A percentile compares a stretch with the other conserved stretches of the same genome.
These are phyloP conservation scores for Caenorhabditis virilis DNA, from an alignment of 2,888 invertebrate genomes.

Conservation along the genomic window DNA sequence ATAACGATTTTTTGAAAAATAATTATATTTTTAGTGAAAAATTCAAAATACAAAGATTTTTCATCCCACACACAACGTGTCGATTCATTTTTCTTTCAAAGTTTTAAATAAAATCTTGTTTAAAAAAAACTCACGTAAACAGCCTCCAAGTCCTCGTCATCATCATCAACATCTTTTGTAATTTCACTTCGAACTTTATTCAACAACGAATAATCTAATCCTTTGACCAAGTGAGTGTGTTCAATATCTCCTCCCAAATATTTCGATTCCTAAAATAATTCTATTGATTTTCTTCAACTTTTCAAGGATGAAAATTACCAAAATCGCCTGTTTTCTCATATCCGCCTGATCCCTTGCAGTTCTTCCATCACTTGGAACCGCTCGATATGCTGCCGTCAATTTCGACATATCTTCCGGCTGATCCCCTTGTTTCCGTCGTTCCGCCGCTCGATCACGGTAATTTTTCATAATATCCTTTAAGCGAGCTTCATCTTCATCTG, in stretches of 20 bases:
- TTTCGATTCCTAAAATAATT: constrained; percentile 84
- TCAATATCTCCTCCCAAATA: constrained; percentile 99
- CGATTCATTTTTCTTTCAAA: not conserved
- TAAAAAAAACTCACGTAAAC: constrained; percentile 72
- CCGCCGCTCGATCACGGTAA: constrained; percentile 70
- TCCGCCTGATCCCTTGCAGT: constrained; percentile 84
- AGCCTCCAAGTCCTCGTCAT: constrained; percentile 75
- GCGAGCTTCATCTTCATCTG: constrained; percentile 60
- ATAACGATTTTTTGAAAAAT: too few relatives aligned
- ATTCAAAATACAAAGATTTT: too few relatives aligned
- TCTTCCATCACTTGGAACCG: constrained; percentile 80
- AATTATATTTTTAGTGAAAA: too few relatives aligned
- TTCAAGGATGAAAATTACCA: constrained; percentile 69
- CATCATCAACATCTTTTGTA: constrained; percentile 73
- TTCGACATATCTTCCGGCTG: constrained; percentile 6
- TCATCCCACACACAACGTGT: too few relatives aligned
- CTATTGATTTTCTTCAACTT: too few relatives aligned
- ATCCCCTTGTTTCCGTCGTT: constrained; percentile 61
- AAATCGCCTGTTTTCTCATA: constrained; percentile 87
- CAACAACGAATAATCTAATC: constrained; percentile 86
- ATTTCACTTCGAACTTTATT: constrained; percentile 85
- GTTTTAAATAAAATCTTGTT: not conserved
- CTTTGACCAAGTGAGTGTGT: constrained; percentile 99
- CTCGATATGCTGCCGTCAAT: constrained; percentile 78
- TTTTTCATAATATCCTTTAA: constrained; percentile 64